A percentile compares a stretch with the other conserved stretches of the same genome.
Evolutionary conservation across 2,113 vertebrate species (phyloP).

Genomic region (Hemiprocne comata): DNA sequence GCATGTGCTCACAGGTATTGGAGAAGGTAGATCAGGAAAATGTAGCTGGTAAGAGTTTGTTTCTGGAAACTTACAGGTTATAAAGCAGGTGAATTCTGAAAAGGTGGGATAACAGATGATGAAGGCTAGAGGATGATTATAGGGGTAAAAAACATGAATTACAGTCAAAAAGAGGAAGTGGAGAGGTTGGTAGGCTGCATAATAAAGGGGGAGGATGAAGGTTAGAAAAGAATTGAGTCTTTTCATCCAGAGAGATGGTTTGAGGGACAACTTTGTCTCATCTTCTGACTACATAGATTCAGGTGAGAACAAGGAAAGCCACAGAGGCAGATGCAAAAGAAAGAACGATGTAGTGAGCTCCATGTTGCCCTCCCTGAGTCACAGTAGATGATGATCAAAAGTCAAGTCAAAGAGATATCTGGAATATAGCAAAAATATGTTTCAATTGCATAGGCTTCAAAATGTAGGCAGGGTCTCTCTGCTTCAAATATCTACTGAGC

Average conservation of each 20-base stretch:
- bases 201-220: background rate
- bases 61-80: background rate
- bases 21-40: background rate
- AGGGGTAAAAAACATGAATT: background rate
- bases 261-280: slow-evolving; percentile 12
- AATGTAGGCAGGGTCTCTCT: background rate
- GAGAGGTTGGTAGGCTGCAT: background rate
- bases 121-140: background rate
- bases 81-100: background rate
- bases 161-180: background rate
- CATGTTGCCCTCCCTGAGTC: background rate
- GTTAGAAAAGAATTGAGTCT: background rate
- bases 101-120: background rate
- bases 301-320: slow-evolving; percentile 5
- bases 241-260: background rate
- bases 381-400: background rate
- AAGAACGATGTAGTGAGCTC: background rate
- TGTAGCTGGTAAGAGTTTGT: background rate
- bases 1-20: background rate
- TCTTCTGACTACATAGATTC: background rate
- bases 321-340: background rate
- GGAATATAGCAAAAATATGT: background rate
- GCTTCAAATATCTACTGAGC: background rate
- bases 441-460: background rate
- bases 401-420: background rate